These are phyloP conservation scores for Antigone vipio DNA, from an alignment of 2,113 vertebrate species.

Conservation along the genomic window DNA sequence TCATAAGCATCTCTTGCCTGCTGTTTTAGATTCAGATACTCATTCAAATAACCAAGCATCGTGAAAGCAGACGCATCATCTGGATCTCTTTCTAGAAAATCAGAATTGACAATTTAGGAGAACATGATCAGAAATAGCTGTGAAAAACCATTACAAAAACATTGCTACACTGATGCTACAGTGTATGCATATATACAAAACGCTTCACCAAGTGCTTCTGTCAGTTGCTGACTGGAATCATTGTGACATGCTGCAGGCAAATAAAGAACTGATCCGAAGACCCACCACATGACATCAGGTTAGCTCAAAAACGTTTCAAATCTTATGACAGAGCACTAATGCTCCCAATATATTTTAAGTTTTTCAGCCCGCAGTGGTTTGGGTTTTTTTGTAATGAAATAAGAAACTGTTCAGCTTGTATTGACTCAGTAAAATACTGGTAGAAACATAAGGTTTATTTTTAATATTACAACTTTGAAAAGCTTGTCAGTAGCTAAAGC, in stretches of 20 bases:
- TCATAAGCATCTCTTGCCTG: constrained; percentile 87
- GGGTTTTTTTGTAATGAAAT: background rate
- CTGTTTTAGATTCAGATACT: constrained; percentile 84
- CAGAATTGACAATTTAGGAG: constrained; percentile 11
- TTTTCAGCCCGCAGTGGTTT: background rate
- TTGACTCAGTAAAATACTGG: background rate
- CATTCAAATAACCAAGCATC: constrained; percentile 97
- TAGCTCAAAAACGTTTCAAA: background rate
- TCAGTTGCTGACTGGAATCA: background rate
- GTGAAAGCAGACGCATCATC: constrained; percentile 85
- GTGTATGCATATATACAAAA: background rate
- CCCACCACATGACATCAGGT: background rate
- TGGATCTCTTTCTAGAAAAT: constrained; percentile 86
- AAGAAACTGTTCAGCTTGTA: background rate
- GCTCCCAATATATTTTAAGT: background rate
- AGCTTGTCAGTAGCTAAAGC: background rate
- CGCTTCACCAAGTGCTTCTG: background rate
- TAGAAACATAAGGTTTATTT: background rate
- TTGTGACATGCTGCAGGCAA: background rate
- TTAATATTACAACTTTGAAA: background rate
- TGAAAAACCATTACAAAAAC: background rate
- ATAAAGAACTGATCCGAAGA: background rate
- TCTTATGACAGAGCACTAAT: background rate
- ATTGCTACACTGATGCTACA: background rate
- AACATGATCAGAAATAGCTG: background rate